A percentile compares a stretch with the other conserved stretches of the same genome.
Evolutionary conservation across 2,113 vertebrate genomes (phyloP).

Genomic region (Dasyurus viverrinus): DNA sequence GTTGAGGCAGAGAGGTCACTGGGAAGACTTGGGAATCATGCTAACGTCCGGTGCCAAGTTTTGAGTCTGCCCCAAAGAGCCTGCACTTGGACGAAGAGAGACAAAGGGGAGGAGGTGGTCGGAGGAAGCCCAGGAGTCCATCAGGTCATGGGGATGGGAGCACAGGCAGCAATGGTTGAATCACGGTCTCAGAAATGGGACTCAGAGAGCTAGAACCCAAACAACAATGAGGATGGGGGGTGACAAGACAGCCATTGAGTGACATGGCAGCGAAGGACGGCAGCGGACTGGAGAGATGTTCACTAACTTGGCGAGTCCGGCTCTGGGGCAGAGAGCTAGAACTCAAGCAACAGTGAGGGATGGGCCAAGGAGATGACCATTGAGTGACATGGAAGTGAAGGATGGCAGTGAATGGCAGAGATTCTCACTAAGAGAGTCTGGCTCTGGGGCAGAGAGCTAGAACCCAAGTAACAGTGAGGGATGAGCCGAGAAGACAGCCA

Average conservation of each 20-base stretch:
- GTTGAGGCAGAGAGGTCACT: neutral
- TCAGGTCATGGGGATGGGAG: neutral
- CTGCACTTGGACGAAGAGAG: neutral
- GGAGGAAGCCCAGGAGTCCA: no score
- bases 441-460: neutral
- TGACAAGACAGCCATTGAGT: neutral
- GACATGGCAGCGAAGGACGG: neutral
- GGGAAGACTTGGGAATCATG: neutral
- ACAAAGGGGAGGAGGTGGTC: neutral
- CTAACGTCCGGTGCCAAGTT: neutral
- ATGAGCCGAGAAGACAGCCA: neutral
- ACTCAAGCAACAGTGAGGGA: neutral
- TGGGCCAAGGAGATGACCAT: neutral
- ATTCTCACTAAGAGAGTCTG: neutral
- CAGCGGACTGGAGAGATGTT: neutral
- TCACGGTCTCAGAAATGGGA: neutral
- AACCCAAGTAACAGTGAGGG: neutral
- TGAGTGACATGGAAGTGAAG: neutral
- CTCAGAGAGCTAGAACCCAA: neutral
- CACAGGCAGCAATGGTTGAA: neutral
- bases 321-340: neutral
- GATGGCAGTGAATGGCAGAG: neutral
- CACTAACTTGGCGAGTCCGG: neutral
- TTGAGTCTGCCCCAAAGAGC: neutral
- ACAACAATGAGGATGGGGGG: neutral